Evolutionary conservation across 2,888 invertebrate species (phyloP).

Genomic region (Agriotes lineatus): DNA sequence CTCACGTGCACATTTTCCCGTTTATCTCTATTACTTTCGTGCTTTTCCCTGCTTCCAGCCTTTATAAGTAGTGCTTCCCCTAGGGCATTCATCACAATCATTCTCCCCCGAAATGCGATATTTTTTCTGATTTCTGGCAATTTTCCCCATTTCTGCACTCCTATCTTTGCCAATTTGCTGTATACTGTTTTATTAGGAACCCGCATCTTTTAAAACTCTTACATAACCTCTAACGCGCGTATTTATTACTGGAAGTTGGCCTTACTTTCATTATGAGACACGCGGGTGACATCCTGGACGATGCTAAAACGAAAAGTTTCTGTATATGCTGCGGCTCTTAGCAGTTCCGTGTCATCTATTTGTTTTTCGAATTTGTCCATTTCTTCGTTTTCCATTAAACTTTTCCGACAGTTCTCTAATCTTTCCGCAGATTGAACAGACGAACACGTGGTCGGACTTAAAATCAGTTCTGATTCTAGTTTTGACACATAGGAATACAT

Average conservation of each 20-base stretch:
- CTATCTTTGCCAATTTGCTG: slow-evolving; percentile 39
- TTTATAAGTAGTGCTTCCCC: slow-evolving; percentile 49
- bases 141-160: slow-evolving; percentile 38
- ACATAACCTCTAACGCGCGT: background rate
- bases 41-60: slow-evolving; percentile 30
- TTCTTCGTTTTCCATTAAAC: slow-evolving; percentile 15
- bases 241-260: slow-evolving; percentile 6
- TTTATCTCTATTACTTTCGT: slow-evolving; percentile 55
- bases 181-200: slow-evolving; percentile 19
- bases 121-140: slow-evolving; percentile 52
- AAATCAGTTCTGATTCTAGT: slow-evolving; percentile 24
- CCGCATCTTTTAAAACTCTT: slow-evolving; percentile 15
- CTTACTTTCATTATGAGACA: background rate
- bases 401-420: slow-evolving; percentile 31
- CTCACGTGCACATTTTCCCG: slow-evolving; percentile 52
- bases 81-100: slow-evolving; percentile 56
- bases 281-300: background rate
- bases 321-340: background rate
- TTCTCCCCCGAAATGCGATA: slow-evolving; percentile 53
- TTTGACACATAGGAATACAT: too few relatives aligned
- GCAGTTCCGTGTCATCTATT: slow-evolving; percentile 12
- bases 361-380: slow-evolving; percentile 11
- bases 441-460: slow-evolving; percentile 9
- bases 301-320: slow-evolving; percentile 3
- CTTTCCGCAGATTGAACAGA: slow-evolving; percentile 11